These are phyloP conservation scores for Nymphalis c-album DNA, from an alignment of 2,888 invertebrate genomes.

Conservation along the genomic window DNA sequence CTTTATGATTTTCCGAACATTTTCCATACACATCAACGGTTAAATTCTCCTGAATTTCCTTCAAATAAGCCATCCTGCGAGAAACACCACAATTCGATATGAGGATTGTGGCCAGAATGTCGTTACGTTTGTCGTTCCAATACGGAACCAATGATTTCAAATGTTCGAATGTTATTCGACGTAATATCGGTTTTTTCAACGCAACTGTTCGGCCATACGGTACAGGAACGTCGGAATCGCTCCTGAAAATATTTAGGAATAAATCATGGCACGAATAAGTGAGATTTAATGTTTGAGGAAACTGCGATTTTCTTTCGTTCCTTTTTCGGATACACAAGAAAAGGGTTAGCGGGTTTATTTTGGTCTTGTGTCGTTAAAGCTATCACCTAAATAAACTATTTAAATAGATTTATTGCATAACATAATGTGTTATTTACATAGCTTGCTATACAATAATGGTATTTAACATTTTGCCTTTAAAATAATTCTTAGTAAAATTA, in stretches of 20 bases:
- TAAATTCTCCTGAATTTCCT: constrained; percentile 81
- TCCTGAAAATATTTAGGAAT: constrained; percentile 64
- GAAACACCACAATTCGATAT: constrained; percentile 81
- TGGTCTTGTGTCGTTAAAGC: neutral
- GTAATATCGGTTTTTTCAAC: constrained; percentile 41
- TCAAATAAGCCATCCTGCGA: constrained; percentile 77
- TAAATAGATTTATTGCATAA: neutral
- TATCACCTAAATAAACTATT: neutral
- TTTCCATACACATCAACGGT: constrained; percentile 80
- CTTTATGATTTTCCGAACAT: constrained; percentile 65
- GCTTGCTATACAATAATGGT: neutral
- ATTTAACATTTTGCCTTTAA: no score
- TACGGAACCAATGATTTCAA: constrained; percentile 54
- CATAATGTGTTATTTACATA: neutral
- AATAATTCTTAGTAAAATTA: no score
- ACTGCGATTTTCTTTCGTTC: constrained; percentile 8
- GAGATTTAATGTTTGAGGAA: constrained; percentile 21
- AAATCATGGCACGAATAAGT: constrained; percentile 27
- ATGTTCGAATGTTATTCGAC: constrained; percentile 31
- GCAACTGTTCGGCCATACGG: constrained; percentile 83
- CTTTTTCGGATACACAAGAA: neutral
- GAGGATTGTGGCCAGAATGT: constrained; percentile 77
- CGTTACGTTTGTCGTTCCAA: constrained; percentile 69
- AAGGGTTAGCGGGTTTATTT: neutral
- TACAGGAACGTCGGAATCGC: constrained; percentile 84